Conservation (phyloP, 1,140 invertebrate genomes). For the Hesperophylax magnus region DNA sequence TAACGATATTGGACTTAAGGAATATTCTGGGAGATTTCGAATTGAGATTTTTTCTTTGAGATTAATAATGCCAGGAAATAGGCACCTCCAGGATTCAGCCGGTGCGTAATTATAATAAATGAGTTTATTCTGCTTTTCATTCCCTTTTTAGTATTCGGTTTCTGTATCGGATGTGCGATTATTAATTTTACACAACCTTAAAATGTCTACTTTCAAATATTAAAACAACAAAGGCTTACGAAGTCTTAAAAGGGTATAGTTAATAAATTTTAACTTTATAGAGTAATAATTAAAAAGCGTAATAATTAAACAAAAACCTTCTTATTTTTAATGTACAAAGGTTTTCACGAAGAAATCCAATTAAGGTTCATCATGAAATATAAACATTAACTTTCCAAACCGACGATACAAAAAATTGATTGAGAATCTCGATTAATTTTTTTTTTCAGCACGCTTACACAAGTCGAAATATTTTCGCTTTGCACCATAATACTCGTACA, state of each 20-base stretch:
- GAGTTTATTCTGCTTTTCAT: conserved; percentile 55
- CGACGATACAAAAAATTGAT: no score
- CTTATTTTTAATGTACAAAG: no score
- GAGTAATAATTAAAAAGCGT: no score
- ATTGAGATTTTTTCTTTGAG: conserved; percentile 57
- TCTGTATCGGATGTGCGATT: conserved; percentile 40
- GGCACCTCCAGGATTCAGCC: conserved; percentile 55
- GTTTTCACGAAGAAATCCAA: no score
- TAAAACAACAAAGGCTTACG: conserved; percentile 28
- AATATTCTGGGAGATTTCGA: conserved; percentile 57
- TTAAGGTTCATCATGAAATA: no score
- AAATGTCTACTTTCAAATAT: not conserved
- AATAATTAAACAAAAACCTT: no score
- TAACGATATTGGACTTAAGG: conserved; percentile 59
- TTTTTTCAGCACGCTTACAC: no score
- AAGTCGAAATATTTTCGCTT: no score
- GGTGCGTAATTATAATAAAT: conserved; percentile 58
- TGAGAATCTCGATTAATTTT: no score
- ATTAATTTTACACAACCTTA: conserved; percentile 18
- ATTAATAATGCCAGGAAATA: conserved; percentile 57
- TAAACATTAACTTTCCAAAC: no score
- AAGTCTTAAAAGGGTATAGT: conserved; percentile 24
- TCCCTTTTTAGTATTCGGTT: conserved; percentile 42
- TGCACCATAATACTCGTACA: no score
- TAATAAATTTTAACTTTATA: not conserved